Base-by-base conservation (phyloP, 1,140 invertebrate genomes). In the Drosophila saltans region DNA sequence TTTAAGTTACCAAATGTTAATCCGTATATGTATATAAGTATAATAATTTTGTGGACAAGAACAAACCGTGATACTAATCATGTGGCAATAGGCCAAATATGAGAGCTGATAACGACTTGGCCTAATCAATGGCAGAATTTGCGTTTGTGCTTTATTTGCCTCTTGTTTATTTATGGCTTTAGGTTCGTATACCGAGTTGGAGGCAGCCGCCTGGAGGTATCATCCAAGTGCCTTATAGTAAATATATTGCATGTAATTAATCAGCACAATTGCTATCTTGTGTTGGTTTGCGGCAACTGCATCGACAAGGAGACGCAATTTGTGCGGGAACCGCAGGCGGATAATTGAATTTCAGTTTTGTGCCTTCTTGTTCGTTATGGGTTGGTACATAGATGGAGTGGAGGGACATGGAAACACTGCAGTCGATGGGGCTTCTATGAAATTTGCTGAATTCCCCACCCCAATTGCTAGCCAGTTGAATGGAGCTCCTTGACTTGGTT, bases 161-260 rank as follows among this genome's bases (percentile, higher is more conserved):
- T 40, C 16, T 57, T 36, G 45, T 80, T 78, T 86, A 86, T 85
- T 85, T 86, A 85, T 86, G 76, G 77, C 33, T 75, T 77, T 40
- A 55, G 64, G 41, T 63, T 45, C 41, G 43, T 62, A 40, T 65
- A 72, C 69, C 69, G 71, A 68, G 55, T 72, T 28, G 39, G 26
- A 7, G 39, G 33, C 24, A 7, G n/a, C 28, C 33, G 30, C 62
- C 45, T 21, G 24, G 11, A 21, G 8, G 4, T 58, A 28, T 43
- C 62, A 7, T 45, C 24, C 43, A 52, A 6, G 33, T 52, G 11
- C 64, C 71, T 52, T 26, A 52, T 52, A 26, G 45, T 69, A 75
- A 80, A 83, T 75, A 80, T 67, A 83, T 80, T 77, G 84, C 83
- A 80, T 88, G 83, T 83, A 88, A 86, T 86, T 86, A 86, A 89